These are phyloP conservation scores for Chloropsis hardwickii DNA, from an alignment of 2,113 vertebrate species.

Conservation along the genomic window DNA sequence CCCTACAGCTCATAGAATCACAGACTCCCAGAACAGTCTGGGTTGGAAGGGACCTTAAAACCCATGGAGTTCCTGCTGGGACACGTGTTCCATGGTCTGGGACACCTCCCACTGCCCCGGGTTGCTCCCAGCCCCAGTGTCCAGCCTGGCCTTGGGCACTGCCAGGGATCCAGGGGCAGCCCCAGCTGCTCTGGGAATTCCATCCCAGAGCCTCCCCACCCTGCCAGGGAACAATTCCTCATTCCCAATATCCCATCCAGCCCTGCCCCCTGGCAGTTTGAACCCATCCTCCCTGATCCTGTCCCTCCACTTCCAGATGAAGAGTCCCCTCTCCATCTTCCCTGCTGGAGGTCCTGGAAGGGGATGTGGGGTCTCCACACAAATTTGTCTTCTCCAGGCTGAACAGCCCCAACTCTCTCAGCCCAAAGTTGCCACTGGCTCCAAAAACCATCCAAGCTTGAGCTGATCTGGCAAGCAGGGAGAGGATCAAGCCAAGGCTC, in stretches of 20 bases:
- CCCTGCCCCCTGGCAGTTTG: background rate
- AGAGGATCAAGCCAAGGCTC: background rate
- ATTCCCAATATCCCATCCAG: accelerated
- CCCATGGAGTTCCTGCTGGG: background rate
- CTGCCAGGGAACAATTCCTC: background rate
- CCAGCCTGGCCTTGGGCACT: background rate
- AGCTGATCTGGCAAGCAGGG: background rate
- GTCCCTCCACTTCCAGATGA: background rate
- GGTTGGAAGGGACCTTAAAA: background rate
- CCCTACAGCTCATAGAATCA: background rate
- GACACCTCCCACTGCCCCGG: background rate
- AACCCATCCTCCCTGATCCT: background rate
- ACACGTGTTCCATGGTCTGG: accelerated
- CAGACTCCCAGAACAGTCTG: background rate
- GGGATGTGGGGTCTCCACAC: background rate
- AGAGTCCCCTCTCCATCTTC: background rate
- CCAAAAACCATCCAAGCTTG: background rate
- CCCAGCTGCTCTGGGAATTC: background rate
- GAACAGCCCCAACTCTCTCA: background rate
- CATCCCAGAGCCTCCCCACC: background rate
- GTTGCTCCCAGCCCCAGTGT: background rate
- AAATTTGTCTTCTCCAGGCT: too few species aligned
- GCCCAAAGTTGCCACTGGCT: background rate
- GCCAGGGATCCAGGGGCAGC: background rate
- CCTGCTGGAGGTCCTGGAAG: background rate